These are phyloP conservation scores for Tenrec ecaudatus DNA, from an alignment of 2,113 vertebrate genomes.

Conservation along the genomic window DNA sequence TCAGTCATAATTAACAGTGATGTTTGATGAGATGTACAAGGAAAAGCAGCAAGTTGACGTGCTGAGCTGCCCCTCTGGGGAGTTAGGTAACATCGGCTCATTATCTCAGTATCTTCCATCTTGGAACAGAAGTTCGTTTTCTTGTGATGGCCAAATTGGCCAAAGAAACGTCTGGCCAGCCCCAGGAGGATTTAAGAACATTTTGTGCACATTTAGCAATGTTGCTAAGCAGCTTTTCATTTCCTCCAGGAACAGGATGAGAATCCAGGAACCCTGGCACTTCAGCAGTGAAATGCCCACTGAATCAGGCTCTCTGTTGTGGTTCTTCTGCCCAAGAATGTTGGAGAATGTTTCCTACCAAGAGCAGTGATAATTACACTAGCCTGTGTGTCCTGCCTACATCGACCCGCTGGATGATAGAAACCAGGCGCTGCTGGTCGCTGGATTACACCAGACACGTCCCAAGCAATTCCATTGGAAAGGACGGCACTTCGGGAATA, in stretches of 20 bases:
- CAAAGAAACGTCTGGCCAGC: conserved; percentile 31
- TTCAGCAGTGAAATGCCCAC: conserved; percentile 37
- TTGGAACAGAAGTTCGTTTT: conserved; percentile 45
- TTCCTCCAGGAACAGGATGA: conserved; percentile 54
- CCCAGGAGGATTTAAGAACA: conserved; percentile 1
- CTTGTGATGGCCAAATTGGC: conserved; percentile 65
- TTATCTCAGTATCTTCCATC: conserved; percentile 38
- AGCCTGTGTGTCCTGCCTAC: neutral
- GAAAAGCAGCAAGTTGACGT: conserved; percentile 11
- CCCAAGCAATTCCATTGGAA: neutral
- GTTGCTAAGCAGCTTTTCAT: conserved; percentile 47
- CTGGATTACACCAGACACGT: neutral
- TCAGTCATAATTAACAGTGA: conserved; percentile 80
- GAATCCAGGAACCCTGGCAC: conserved; percentile 58
- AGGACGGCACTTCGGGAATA: neutral
- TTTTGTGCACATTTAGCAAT: conserved; percentile 22
- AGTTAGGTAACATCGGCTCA: conserved; percentile 36
- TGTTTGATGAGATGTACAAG: conserved; percentile 69
- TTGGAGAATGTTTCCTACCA: conserved; percentile 20
- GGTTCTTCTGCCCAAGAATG: neutral
- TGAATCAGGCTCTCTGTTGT: neutral
- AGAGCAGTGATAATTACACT: conserved; percentile 65
- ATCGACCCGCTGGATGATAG: neutral
- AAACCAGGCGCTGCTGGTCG: neutral
- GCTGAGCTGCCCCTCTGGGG: conserved; percentile 54